Conservation (phyloP, 1,140 invertebrate genomes). For the Brachionus sp. region DNA sequence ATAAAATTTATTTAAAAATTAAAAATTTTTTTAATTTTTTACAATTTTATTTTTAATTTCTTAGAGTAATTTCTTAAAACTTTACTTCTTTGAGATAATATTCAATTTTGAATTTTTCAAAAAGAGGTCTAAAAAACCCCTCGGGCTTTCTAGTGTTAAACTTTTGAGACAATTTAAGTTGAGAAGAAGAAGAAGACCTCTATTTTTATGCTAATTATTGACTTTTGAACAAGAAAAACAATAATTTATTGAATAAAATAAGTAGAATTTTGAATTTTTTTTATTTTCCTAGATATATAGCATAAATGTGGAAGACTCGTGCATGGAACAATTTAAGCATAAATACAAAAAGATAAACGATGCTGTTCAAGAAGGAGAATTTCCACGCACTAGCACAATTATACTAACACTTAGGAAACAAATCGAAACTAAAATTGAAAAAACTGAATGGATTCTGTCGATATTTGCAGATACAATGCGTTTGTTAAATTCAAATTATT, state of each 20-base stretch:
- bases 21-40: too few species aligned
- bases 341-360: constrained; percentile 42
- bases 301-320: constrained; percentile 34
- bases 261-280: neutral
- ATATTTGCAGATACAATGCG: constrained; percentile 45
- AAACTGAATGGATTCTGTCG: constrained; percentile 39
- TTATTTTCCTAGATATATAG: constrained; percentile 11
- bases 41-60: too few species aligned
- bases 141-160: too few species aligned
- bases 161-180: too few species aligned
- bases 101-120: too few species aligned
- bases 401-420: constrained; percentile 35
- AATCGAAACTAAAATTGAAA: constrained; percentile 45
- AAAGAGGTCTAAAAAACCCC: too few species aligned
- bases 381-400: constrained; percentile 44
- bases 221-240: neutral
- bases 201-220: neutral
- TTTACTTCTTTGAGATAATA: too few species aligned
- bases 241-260: neutral
- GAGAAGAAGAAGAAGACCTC: too few species aligned
- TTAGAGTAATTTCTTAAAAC: too few species aligned
- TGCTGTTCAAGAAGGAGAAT: constrained; percentile 31
- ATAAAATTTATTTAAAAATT: too few species aligned
- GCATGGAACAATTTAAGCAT: constrained; percentile 39
- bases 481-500: constrained; percentile 38